A percentile compares a stretch with the other conserved stretches of the same genome.
Evolutionary conservation across 2,797 vertebrate species (phyloP).

Genomic region (Garrulus glandarius): DNA sequence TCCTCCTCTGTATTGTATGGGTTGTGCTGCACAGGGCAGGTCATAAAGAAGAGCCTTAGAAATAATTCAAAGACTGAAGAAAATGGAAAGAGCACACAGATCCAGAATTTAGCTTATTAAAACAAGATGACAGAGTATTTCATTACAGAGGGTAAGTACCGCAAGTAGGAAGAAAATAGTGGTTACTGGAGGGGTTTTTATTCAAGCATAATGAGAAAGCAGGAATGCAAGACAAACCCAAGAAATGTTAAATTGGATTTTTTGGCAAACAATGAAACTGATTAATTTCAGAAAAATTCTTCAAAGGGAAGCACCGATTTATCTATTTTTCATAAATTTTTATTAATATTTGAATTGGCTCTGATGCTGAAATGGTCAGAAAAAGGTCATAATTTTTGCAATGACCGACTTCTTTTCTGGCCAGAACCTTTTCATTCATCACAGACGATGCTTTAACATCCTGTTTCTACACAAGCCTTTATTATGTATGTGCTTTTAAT

Average conservation of each 20-base stretch:
- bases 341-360: background rate
- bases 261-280: background rate
- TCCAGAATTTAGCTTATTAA: background rate
- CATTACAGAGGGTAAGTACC: background rate
- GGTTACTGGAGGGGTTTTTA: background rate
- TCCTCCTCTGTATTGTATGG: background rate
- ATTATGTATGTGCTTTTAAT: background rate
- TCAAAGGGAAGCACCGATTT: background rate
- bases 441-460: background rate
- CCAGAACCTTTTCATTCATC: background rate
- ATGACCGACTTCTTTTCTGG: background rate
- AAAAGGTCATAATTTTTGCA: background rate
- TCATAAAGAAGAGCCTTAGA: background rate
- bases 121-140: background rate
- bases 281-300: background rate
- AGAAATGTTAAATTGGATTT: background rate
- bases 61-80: background rate
- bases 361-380: background rate
- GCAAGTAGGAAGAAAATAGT: background rate
- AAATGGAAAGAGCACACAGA: background rate
- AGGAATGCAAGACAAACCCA: background rate
- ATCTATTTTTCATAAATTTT: background rate
- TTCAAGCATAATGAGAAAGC: background rate
- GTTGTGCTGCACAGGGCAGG: background rate
- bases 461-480: background rate